These are phyloP conservation scores for Coelinius sp. DNA, from an alignment of 2,888 invertebrate species.

Conservation along the genomic window DNA sequence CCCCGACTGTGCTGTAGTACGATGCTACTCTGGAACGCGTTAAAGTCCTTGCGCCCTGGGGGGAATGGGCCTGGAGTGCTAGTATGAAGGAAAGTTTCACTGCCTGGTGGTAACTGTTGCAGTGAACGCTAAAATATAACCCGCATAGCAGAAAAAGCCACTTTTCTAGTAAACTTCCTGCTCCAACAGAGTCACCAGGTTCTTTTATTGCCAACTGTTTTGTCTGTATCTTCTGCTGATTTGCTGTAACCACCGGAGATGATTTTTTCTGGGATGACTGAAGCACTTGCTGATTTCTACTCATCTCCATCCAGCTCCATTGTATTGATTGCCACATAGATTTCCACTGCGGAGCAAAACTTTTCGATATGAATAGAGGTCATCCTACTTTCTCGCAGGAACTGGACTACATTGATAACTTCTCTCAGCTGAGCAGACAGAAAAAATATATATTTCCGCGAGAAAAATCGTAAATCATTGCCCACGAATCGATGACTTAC, in stretches of 20 bases:
- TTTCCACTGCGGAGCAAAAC: too few species aligned
- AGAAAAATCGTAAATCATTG: too few species aligned
- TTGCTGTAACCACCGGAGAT: neutral
- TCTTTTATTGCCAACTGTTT: neutral
- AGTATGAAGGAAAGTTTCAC: slow-evolving; percentile 18
- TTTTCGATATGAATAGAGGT: too few species aligned
- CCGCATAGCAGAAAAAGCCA: slow-evolving; percentile 56
- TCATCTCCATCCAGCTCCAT: too few species aligned
- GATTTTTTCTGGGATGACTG: too few species aligned
- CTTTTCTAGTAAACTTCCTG: slow-evolving; percentile 52
- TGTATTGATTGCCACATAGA: neutral
- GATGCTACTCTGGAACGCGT: slow-evolving; percentile 18
- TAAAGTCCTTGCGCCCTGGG: slow-evolving; percentile 21
- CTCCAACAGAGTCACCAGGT: slow-evolving; percentile 16
- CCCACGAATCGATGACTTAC: too few species aligned
- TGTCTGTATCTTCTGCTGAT: neutral
- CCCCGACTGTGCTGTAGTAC: slow-evolving; percentile 4
- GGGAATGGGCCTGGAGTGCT: slow-evolving; percentile 8
- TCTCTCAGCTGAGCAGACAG: too few species aligned
- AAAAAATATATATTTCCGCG: too few species aligned
- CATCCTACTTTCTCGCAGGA: too few species aligned
- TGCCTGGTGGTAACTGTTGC: slow-evolving; percentile 23
- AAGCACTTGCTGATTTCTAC: too few species aligned
- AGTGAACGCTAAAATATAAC: slow-evolving; percentile 61
- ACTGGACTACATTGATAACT: too few species aligned